Evolutionary conservation across 23 tunicate genomes (phyloP).

Genomic region (Phallusia fumigata): DNA sequence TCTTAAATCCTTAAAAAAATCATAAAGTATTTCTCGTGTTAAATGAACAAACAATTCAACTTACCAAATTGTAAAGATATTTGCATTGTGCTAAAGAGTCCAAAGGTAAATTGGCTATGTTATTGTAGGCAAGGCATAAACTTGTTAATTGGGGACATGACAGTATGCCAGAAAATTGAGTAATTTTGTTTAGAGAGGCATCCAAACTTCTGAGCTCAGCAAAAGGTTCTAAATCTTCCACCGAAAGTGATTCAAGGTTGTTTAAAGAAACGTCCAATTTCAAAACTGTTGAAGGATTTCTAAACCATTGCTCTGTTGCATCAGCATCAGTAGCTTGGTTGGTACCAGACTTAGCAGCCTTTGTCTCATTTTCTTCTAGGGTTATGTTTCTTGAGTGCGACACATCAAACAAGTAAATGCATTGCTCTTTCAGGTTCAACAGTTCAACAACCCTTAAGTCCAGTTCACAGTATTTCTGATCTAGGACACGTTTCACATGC

Average conservation of each 20-base stretch:
- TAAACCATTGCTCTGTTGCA: not conserved
- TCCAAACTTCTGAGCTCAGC: constrained; percentile 15
- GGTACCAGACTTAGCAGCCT: not conserved
- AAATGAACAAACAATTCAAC: not conserved
- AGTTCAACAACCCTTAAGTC: not conserved
- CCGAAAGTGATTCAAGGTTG: not conserved
- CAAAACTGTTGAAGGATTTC: not conserved
- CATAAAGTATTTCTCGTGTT: no score
- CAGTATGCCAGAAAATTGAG: not conserved
- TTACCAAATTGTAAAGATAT: constrained; percentile 11
- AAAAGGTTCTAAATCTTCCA: not conserved
- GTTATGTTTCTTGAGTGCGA: not conserved
- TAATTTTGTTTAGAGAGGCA: not conserved
- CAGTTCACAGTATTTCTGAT: not conserved
- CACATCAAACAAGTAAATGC: not conserved
- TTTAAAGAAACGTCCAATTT: not conserved
- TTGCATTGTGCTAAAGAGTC: not conserved
- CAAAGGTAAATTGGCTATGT: not conserved
- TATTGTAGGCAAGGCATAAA: constrained; percentile 6
- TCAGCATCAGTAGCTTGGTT: not conserved
- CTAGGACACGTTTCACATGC: not conserved
- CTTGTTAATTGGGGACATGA: constrained; percentile 11
- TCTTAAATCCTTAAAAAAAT: not conserved
- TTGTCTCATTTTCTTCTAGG: not conserved
- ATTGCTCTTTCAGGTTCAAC: not conserved